Evolutionary conservation across 2,888 invertebrate species (phyloP).

Genomic region (Tholera decimalis): DNA sequence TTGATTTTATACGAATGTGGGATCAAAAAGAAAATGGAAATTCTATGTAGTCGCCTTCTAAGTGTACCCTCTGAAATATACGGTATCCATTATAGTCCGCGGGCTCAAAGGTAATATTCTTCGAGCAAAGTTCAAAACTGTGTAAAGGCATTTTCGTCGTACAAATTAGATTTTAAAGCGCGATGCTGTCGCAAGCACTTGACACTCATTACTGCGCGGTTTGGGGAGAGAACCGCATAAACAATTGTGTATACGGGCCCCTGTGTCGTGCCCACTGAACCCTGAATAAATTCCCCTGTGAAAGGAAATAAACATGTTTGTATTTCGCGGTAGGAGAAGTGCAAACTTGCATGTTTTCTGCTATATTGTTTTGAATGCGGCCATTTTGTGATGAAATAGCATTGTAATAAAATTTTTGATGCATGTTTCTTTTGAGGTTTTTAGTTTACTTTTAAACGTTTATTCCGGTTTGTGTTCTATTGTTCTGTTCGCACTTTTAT

Average conservation of each 20-base stretch:
- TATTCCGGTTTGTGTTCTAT: slow-evolving; percentile 4
- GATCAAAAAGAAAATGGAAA: slow-evolving; percentile 59
- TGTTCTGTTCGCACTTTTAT: no score
- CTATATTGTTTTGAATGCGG: slow-evolving; percentile 44
- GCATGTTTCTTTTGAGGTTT: not conserved
- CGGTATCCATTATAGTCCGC: slow-evolving; percentile 46
- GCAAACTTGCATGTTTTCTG: slow-evolving; percentile 47
- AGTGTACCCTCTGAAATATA: slow-evolving; percentile 48
- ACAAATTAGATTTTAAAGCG: slow-evolving; percentile 71
- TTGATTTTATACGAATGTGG: slow-evolving; percentile 52
- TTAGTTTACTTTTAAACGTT: not conserved
- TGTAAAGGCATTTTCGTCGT: slow-evolving; percentile 65
- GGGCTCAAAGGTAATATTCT: slow-evolving; percentile 45
- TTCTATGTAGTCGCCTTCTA: slow-evolving; percentile 51
- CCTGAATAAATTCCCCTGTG: slow-evolving; percentile 50
- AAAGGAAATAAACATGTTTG: slow-evolving; percentile 51
- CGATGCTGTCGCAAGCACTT: slow-evolving; percentile 67
- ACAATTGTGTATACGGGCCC: slow-evolving; percentile 58
- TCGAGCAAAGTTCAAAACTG: slow-evolving; percentile 60
- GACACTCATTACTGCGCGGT: slow-evolving; percentile 70
- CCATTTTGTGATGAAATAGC: slow-evolving; percentile 25
- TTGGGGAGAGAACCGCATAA: slow-evolving; percentile 61
- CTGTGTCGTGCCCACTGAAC: slow-evolving; percentile 43
- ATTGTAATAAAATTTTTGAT: slow-evolving; percentile 15
- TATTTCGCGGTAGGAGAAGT: slow-evolving; percentile 38